A percentile compares a stretch with the other conserved stretches of the same genome.
phyloP scores from a whole-genome alignment of 2,888 invertebrate species.

The Euplexia lucipara region DNA sequence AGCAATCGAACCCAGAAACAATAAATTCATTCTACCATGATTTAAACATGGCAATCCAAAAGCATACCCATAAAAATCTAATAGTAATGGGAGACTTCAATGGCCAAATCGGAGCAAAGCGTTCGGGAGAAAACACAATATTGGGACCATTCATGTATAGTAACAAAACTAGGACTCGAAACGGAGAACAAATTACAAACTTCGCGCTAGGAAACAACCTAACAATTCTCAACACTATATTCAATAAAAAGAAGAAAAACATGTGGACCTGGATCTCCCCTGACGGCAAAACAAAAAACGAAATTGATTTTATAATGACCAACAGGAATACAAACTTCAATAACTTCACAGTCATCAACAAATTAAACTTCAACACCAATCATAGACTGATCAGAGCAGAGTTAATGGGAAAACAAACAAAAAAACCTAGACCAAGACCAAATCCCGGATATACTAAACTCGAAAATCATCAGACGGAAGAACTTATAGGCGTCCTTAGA shows the following conservation, averaged over 20 bases:
- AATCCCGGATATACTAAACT: background rate
- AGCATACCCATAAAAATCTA: constrained; percentile 4
- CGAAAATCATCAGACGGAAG: background rate
- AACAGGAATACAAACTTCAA: background rate
- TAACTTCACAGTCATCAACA: background rate
- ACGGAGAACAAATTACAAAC: constrained; percentile 52
- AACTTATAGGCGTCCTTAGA: background rate
- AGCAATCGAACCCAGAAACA: constrained; percentile 20
- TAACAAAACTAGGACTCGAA: constrained; percentile 56
- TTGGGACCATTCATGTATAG: constrained; percentile 38
- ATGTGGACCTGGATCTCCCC: constrained; percentile 50
- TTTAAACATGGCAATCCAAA: background rate
- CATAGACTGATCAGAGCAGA: constrained; percentile 3
- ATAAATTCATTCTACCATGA: too few relatives aligned
- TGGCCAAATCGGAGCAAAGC: constrained; percentile 47
- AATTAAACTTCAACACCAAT: constrained; percentile 5
- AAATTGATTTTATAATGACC: background rate
- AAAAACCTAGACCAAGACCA: constrained; percentile 1
- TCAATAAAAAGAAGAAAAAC: constrained; percentile 18
- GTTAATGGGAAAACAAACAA: background rate
- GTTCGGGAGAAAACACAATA: constrained; percentile 46
- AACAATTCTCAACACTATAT: constrained; percentile 31
- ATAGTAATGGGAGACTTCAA: too few relatives aligned
- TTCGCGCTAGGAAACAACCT: constrained; percentile 51
- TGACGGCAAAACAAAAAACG: too few relatives aligned